Percentiles rank a stretch among this genome's conserved stretches.
Evolutionary conservation across 2,113 vertebrate genomes (phyloP).

Genomic region (Potamarius usumacintae): DNA sequence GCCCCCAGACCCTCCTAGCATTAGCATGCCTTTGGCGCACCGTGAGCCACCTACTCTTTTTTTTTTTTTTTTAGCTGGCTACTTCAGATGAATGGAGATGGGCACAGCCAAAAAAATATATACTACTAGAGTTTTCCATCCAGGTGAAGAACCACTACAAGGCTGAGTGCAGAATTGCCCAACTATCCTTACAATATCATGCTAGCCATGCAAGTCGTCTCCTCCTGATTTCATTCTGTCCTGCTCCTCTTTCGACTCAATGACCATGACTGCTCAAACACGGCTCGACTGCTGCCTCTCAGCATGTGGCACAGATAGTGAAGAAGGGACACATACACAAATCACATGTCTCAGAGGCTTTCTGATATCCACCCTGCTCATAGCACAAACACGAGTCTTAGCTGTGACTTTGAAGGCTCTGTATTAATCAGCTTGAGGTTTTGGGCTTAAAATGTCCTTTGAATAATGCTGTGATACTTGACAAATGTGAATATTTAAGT

Average conservation of each 20-base stretch:
- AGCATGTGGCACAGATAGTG: conserved; percentile 40
- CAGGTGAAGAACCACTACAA: neutral
- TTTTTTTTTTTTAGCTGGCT: too few relatives aligned
- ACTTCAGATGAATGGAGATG: too few relatives aligned
- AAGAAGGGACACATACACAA: conserved; percentile 33
- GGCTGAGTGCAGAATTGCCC: conserved; percentile 32
- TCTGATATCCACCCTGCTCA: conserved; percentile 35
- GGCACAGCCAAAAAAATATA: neutral
- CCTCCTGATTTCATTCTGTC: conserved; percentile 11
- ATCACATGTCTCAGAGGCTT: conserved; percentile 40
- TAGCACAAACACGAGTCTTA: conserved; percentile 15
- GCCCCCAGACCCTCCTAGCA: too few relatives aligned
- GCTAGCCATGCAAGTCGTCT: conserved; percentile 29
- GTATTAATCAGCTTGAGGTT: conserved; percentile 30
- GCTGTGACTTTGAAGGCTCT: conserved; percentile 9
- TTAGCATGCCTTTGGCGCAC: too few relatives aligned
- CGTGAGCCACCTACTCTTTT: too few relatives aligned
- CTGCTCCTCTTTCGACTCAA: conserved; percentile 32
- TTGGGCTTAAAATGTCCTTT: conserved; percentile 7
- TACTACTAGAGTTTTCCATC: neutral
- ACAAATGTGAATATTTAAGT: conserved; percentile 19
- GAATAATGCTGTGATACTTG: conserved; percentile 1
- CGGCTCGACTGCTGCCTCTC: conserved; percentile 33
- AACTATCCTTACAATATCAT: conserved; percentile 12
- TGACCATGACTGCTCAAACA: conserved; percentile 37